Evolutionary conservation across 2,888 invertebrate genomes (phyloP), one percentile per base, ranked within the genome.

Genomic region (Drosophila mayaguana): DNA sequence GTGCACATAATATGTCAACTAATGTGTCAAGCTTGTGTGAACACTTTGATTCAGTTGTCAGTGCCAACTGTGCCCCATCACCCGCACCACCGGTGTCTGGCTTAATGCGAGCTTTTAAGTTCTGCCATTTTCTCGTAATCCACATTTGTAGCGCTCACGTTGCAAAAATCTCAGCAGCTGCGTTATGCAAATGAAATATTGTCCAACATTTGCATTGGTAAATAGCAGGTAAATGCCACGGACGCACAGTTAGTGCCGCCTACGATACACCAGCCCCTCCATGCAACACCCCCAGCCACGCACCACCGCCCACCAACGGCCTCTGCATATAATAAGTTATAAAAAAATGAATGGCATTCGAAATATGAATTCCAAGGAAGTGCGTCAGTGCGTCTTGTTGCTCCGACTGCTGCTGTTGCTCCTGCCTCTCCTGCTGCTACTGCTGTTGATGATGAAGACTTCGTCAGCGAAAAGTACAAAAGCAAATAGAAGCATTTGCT

Each of bases 131-230:
- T 56, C 60, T 63, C 50, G 45, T 50, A 68, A 54, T 63, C 36
- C 43, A 18, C 40, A 61, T 32, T 51, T 36, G 28, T 18, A 36
- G 55, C 65, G 50, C 63, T 36, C 60, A 34, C 40, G 55, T 60
- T 63, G 63, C 46, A 56, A 20, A 60, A 82, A 82, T 77, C 80
- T 59, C 67, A 48, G 43, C 54, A 48, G 62, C 38, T 55, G 60
- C 46, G 62, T 78, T 80, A 84, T 84, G 89, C 81, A 83, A 86
- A 84, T 84, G 70, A 74, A 63, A 86, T 67, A 77, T 78, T 62
- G 55, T 66, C 48, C 62, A 53, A 54, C 62, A 80, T 83, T 83
- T 72, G 59, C 80, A 81, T 81, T 69, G 38, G 61, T 61, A 68
- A 71, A 62, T 67, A 53, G 60, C 72, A 84, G 81, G 81, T 74